Evolutionary conservation across 2,797 vertebrate genomes (phyloP), one percentile per base, ranked within the genome.

Genomic region (Chelon auratus): DNA sequence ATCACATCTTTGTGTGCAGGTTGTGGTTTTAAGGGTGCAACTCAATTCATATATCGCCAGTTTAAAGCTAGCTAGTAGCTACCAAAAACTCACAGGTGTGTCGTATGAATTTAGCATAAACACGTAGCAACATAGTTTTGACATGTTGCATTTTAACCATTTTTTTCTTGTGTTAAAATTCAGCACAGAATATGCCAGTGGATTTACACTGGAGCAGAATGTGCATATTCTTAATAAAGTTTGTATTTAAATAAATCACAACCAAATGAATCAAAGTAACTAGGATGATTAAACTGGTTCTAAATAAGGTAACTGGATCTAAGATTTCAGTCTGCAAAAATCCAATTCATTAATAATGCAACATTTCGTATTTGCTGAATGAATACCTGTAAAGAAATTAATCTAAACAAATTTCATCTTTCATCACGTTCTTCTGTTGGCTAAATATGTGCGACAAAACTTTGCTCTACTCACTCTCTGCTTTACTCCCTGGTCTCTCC

Each of bases 291-390:
- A 5, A 50, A 47, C 45, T 20, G 47, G 10, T 18, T 5, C 17
- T 43, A 47, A 9, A 18, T 47, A 22, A 22, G 22, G 22, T 22
- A 22, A 22, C 22, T 47, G 7, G 17, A 5, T n/a, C 18, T 1
- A 11, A 11, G 18, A 57, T 52, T 64, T 64, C 69, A 77, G 39
- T 62, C 60, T 54, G 17, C 37, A 39, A 68, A 18, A 68, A 77
- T 73, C 26, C 37, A 58, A 39, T 75, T 24, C 54, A 14, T 26
- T 56, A 55, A 71, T 15, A 39, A 75, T 73, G 59, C 62, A 62
- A 20, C 47, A 65, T 68, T 68, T 75, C 18, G 24, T 26, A 26
- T 26, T 26, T 26, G 24, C 24, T 26, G 24, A 26, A 26, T 33
- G 30, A 33, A 33, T 33, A 1, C 30, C 12, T 9, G 11, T 6